phyloP scores from a whole-genome alignment of 2,888 invertebrate species.

The Lissocephala sabroskyi region DNA sequence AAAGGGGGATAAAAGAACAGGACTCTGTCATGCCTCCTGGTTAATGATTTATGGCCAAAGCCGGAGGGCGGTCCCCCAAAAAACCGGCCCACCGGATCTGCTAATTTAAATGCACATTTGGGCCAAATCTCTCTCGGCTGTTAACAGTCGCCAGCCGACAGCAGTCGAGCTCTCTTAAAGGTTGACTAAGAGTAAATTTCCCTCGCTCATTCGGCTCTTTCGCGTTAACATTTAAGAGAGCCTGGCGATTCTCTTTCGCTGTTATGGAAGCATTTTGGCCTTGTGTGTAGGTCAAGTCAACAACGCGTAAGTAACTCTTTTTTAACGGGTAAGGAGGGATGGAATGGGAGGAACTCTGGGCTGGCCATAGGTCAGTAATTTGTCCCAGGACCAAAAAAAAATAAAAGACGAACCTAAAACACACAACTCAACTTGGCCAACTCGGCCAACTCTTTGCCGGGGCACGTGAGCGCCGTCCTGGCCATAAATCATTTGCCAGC shows the following conservation, averaged over 20 bases:
- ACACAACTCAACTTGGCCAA: constrained; percentile 3
- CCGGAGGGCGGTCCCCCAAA: too few species aligned
- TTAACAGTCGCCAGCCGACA: not conserved
- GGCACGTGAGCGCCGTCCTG: not conserved
- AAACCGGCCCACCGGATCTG: too few species aligned
- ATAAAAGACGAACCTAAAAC: not conserved
- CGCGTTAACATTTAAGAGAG: constrained; percentile 26
- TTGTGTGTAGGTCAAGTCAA: constrained; percentile 18
- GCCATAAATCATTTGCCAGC: constrained; percentile 1
- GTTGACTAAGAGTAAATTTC: constrained; percentile 37
- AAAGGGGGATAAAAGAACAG: too few species aligned
- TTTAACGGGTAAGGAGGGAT: too few species aligned
- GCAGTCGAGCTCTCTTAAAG: not conserved
- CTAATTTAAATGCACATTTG: constrained; percentile 63
- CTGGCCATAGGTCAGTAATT: constrained; percentile 44
- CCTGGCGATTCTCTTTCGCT: not conserved
- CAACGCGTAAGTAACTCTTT: not conserved
- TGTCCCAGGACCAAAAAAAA: constrained; percentile 4
- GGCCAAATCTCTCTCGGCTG: constrained; percentile 26
- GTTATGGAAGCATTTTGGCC: not conserved
- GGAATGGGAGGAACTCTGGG: constrained; percentile 1
- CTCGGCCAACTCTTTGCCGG: constrained; percentile 11
- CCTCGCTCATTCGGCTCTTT: constrained; percentile 4
- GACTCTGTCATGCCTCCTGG: constrained; percentile 21
- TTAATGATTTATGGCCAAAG: constrained; percentile 52